phyloP scores from a whole-genome alignment of 2,113 vertebrate genomes.

The Mustelus asterias region DNA sequence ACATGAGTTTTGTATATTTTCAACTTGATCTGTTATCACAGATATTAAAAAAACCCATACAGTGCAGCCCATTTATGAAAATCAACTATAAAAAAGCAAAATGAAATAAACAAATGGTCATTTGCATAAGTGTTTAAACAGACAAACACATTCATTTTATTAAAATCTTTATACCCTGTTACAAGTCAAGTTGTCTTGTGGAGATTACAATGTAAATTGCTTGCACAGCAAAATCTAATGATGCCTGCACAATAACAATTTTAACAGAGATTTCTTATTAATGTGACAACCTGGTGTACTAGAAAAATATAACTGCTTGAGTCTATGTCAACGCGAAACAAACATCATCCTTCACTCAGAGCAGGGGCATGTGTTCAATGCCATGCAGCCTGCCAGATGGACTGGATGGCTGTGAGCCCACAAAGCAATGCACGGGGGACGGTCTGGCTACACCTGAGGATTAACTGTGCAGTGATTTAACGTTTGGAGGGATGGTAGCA shows the following conservation, averaged over 20 bases:
- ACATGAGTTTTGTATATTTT: neutral
- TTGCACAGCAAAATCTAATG: neutral
- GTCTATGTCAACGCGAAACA: neutral
- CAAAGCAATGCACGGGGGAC: too few species aligned
- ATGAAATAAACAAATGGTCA: neutral
- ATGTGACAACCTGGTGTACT: neutral
- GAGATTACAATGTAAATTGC: neutral
- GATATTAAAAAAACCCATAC: neutral
- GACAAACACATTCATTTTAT: neutral
- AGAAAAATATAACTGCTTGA: neutral
- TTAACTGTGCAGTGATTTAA: too few species aligned
- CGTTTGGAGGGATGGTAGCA: too few species aligned
- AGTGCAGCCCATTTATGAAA: neutral
- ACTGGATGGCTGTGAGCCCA: too few species aligned
- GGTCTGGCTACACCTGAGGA: too few species aligned
- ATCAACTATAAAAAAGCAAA: neutral
- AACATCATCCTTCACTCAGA: too few species aligned
- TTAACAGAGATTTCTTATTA: neutral
- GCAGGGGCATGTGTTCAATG: too few species aligned
- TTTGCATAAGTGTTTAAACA: neutral
- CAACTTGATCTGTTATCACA: neutral
- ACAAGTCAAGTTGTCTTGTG: neutral
- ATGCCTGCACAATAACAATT: neutral
- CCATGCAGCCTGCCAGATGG: too few species aligned
- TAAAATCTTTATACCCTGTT: neutral